Evolutionary conservation across 2,113 vertebrate species (phyloP), one percentile per base, ranked within the genome.

Genomic region (Aptenodytes forsteri): DNA sequence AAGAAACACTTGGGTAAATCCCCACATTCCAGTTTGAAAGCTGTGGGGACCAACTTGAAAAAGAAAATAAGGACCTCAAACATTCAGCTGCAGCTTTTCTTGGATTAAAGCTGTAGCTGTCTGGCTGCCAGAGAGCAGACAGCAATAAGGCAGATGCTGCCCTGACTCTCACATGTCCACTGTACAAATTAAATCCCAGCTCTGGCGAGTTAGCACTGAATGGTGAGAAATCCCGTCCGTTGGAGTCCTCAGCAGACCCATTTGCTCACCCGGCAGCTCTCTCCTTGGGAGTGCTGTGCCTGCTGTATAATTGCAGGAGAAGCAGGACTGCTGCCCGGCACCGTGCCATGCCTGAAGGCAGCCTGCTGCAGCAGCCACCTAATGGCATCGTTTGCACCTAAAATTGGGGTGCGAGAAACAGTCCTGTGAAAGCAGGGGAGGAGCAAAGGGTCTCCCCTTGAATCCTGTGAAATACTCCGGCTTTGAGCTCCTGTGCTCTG

Each of bases 101-200:
- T 76, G 23, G 3, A 52, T 84, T 92, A 70, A 87, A 90, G 34
- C 55, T 77, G 55, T 44, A 55, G 38, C 62, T 87, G 66, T 62
- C 77, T 69, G 67, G 18, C 58, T 92, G 71, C 72, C 76, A 84
- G 81, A 32, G 77, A 90, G 80, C 52, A 75, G 69, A n/a, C 40
- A 84, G 71, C 76, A 90, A 78, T 90, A 93, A 89, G 34, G 40
- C 5, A 21, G 70, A 70, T 50, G 69, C 64, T 89, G 55, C 69
- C 25, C 80, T 92, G 76, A 46, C 47, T 94, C 89, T 55, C 76
- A 30, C 81, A 90, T 14, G 42, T 75, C 76, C 44, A 27, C 50
- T 71, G 59, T 8, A 81, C 46, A 81, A 95, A 96, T 94, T 71
- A 95, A 94, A 95, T 81, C 84, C 55, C 38, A 59, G 29, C 64